phyloP scores from a whole-genome alignment of 1,140 invertebrate genomes.

The Brachionus plicatilis region DNA sequence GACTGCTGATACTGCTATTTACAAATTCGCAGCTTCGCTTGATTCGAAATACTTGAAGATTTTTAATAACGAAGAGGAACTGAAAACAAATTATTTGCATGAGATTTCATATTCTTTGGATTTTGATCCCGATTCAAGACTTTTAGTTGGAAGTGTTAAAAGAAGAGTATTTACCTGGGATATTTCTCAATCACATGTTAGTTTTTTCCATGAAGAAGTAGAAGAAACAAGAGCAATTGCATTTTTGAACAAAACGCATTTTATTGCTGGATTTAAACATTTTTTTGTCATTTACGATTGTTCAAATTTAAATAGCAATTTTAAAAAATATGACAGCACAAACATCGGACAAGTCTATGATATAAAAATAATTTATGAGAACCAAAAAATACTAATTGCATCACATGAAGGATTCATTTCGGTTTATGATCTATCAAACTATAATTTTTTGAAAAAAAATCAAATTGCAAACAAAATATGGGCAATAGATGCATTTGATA shows the following conservation, averaged over 20 bases:
- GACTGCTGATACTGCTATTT: neutral
- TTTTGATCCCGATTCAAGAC: neutral
- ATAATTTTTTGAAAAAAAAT: neutral
- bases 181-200: neutral
- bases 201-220: neutral
- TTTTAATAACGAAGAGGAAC: neutral
- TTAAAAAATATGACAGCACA: neutral
- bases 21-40: neutral
- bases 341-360: neutral
- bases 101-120: neutral
- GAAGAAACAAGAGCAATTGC: neutral
- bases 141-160: neutral
- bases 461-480: neutral
- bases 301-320: neutral
- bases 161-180: neutral
- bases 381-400: neutral
- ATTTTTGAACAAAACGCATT: neutral
- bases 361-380: neutral
- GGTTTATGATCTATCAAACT: neutral
- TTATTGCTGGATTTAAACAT: neutral
- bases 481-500: neutral
- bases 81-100: neutral
- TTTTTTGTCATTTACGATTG: neutral
- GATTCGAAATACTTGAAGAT: neutral
- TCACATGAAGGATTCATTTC: neutral